phyloP scores from a whole-genome alignment of 2,888 invertebrate genomes.

The Bruchidius siliquastri region DNA sequence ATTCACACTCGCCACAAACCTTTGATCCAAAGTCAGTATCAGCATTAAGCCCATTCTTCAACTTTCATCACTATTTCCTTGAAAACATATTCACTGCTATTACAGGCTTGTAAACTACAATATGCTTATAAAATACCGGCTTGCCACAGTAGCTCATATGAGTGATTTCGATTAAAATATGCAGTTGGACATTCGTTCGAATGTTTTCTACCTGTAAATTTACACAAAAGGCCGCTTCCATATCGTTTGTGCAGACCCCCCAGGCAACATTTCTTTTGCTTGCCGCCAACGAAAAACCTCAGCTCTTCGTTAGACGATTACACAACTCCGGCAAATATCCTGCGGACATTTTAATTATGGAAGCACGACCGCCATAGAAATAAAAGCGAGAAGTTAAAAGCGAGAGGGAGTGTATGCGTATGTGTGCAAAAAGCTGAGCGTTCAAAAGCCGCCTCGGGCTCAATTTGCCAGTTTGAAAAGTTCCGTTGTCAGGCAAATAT shows the following conservation, averaged over 20 bases:
- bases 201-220: background rate
- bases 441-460: slow-evolving; percentile 9
- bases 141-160: too few species aligned
- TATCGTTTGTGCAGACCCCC: background rate
- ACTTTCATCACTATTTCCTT: too few species aligned
- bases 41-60: too few species aligned
- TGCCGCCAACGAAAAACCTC: background rate
- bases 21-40: too few species aligned
- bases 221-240: background rate
- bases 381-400: slow-evolving; percentile 2
- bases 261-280: background rate
- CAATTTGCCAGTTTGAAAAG: slow-evolving; percentile 13
- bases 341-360: slow-evolving; percentile 10
- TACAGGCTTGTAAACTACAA: too few species aligned
- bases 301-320: background rate
- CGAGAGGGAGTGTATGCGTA: background rate
- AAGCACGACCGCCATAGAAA: slow-evolving; percentile 1
- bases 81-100: too few species aligned
- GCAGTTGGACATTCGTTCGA: background rate
- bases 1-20: too few species aligned
- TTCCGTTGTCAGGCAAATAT: slow-evolving; percentile 13
- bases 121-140: too few species aligned
- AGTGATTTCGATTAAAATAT: too few species aligned
- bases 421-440: background rate
- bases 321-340: slow-evolving; percentile 2